These are phyloP conservation scores for Calidris pugnax DNA, from an alignment of 2,113 vertebrate species.

Conservation along the genomic window DNA sequence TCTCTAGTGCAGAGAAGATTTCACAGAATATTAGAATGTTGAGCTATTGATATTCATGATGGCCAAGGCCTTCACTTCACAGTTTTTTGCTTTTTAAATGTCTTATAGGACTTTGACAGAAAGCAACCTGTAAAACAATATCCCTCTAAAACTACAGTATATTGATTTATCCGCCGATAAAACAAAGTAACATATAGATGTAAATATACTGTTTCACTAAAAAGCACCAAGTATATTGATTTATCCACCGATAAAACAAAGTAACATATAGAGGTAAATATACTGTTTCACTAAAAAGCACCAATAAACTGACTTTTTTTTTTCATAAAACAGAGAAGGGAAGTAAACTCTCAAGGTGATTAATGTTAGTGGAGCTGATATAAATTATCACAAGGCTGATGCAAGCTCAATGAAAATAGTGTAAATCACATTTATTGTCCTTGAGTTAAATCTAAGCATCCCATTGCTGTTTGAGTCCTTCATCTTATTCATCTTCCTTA, in stretches of 20 bases:
- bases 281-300: neutral
- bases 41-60: neutral
- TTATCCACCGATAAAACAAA: neutral
- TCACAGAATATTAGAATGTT: neutral
- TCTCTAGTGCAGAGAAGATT: neutral
- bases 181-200: neutral
- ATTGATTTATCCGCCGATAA: neutral
- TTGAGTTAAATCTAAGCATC: neutral
- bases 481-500: neutral
- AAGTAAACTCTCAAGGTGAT: neutral
- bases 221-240: neutral
- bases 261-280: neutral
- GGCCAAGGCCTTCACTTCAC: neutral
- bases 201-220: neutral
- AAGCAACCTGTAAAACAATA: neutral
- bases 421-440: neutral
- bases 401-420: neutral
- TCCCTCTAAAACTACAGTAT: neutral
- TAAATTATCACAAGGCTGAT: neutral
- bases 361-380: neutral
- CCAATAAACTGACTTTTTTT: neutral
- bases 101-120: neutral
- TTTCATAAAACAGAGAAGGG: neutral
- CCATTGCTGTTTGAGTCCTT: neutral
- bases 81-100: neutral